These are phyloP conservation scores for Thera britannica DNA, from an alignment of 2,888 invertebrate genomes.

Conservation along the genomic window DNA sequence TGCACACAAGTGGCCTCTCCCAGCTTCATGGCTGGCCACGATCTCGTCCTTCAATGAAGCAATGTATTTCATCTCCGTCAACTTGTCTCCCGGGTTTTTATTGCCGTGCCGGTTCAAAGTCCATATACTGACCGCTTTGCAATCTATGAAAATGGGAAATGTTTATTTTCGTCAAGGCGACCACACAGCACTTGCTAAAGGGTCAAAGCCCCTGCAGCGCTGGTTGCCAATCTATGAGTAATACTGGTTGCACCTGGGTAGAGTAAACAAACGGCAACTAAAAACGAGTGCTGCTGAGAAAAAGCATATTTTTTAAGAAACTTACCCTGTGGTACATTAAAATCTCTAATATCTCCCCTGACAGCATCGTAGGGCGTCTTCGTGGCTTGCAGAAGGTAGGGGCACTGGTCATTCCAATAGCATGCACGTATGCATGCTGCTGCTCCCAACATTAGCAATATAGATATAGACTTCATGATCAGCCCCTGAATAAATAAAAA, in stretches of 20 bases:
- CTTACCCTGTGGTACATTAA: constrained; percentile 61
- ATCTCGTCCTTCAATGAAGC: constrained; percentile 85
- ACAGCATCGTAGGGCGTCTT: constrained; percentile 71
- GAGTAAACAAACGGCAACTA: too few species aligned
- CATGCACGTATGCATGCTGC: constrained; percentile 46
- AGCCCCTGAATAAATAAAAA: too few species aligned
- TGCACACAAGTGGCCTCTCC: constrained; percentile 65
- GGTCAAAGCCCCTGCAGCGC: too few species aligned
- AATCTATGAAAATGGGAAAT: constrained; percentile 75
- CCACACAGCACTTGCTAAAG: too few species aligned
- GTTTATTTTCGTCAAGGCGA: too few species aligned
- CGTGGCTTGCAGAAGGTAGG: constrained; percentile 59
- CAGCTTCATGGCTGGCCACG: constrained; percentile 84
- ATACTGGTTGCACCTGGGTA: too few species aligned
- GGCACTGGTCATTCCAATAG: constrained; percentile 65
- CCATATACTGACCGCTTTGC: constrained; percentile 89
- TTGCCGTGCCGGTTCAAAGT: constrained; percentile 89
- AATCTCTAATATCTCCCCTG: constrained; percentile 71
- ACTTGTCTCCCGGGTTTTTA: constrained; percentile 84
- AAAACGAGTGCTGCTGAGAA: too few species aligned
- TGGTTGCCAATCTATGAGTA: too few species aligned
- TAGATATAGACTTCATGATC: too few species aligned
- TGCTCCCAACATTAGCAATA: constrained; percentile 35
- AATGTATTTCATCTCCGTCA: constrained; percentile 83
- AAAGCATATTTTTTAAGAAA: constrained; percentile 14